phyloP scores from a whole-genome alignment of 2,113 vertebrate genomes.

The Eira barbara region DNA sequence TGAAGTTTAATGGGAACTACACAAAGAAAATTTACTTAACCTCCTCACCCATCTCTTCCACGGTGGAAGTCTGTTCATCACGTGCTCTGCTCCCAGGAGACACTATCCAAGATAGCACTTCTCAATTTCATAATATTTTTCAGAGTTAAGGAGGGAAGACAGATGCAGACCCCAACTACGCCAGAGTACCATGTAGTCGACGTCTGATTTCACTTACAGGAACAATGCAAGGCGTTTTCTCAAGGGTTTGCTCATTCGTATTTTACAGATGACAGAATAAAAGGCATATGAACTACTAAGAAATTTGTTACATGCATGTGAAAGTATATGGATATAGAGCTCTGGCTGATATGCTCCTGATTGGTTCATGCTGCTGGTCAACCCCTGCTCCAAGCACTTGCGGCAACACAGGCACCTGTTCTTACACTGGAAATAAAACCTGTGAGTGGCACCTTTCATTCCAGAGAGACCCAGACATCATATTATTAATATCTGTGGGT shows the following conservation, averaged over 20 bases:
- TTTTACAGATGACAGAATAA: constrained; percentile 42
- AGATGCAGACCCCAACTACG: constrained; percentile 59
- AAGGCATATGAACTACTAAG: constrained; percentile 2
- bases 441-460: neutral
- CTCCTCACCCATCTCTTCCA: constrained; percentile 82
- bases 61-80: constrained; percentile 77
- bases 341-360: neutral
- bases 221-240: constrained; percentile 35
- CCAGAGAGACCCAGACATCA: neutral
- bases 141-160: constrained; percentile 66
- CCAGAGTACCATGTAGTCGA: constrained; percentile 13
- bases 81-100: constrained; percentile 77
- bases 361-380: neutral
- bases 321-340: neutral
- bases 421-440: neutral
- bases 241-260: constrained; percentile 4
- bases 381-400: neutral
- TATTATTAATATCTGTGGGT: neutral
- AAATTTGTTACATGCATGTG: neutral
- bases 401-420: neutral
- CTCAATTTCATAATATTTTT: constrained; percentile 78
- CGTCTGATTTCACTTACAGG: constrained; percentile 57
- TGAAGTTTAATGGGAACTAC: constrained; percentile 84
- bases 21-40: constrained; percentile 85
- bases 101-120: constrained; percentile 78